Evolutionary conservation across 2,888 invertebrate genomes (phyloP), one percentile per base, ranked within the genome.

Genomic region (Choreutis nemorana): DNA sequence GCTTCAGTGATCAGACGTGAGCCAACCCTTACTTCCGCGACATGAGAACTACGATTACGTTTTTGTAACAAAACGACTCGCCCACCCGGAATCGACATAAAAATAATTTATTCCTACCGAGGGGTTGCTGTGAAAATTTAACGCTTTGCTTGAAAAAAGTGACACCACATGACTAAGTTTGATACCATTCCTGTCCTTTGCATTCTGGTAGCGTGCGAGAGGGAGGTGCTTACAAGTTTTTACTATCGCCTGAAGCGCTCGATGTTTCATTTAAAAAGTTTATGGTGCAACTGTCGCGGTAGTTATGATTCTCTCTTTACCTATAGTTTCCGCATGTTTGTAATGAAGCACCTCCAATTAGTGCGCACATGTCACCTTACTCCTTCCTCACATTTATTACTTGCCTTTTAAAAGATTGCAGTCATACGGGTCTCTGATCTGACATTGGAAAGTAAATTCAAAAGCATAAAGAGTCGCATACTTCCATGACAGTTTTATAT

Each of bases 31-130:
- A 62, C 71, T 68, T 73, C 71, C 71, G 61, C 50, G 50, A 49
- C 52, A 50, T 44, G 57, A 54, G 54, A 55, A 49, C 44, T 46
- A 54, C 53, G 50, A 59, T 61, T 57, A 55, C 46, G 53, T 65
- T 66, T 72, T 66, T 63, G 59, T 65, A 48, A 59, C 56, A 51
- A 57, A 55, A 50, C 39, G 23, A 42, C 43, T 43, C 51, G 77
- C 56, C 77, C 77, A 77, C 77, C 75, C 77, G 62, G 70, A 67
- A 68, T 63, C 56, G 54, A 68, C 64, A 70, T 68, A 65, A 70
- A 71, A 52, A 57, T 75, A 71, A 77, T 70, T 73, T 73, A 73
- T 73, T 64, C 59, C 48, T 44, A 44, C 46, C 48, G 58, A 64
- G 62, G 70, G 71, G 67, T 68, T 62, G 61, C 66, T 65, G 67